phyloP scores from a whole-genome alignment of 2,113 vertebrate genomes.

The Bostrychus sinensis region DNA sequence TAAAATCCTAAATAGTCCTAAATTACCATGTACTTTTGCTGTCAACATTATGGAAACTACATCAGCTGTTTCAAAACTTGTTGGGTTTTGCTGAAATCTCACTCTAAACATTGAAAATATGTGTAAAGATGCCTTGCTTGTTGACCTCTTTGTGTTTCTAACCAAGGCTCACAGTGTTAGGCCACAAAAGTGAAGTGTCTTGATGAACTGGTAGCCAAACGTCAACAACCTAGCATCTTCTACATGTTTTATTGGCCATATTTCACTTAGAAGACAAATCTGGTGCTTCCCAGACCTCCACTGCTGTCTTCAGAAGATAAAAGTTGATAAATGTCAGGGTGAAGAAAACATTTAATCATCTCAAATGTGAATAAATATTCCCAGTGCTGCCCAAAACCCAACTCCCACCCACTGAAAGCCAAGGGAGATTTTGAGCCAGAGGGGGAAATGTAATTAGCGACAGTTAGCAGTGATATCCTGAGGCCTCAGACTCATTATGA shows the following conservation, averaged over 20 bases:
- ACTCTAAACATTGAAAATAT: constrained; percentile 51
- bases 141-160: constrained; percentile 38
- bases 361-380: constrained; percentile 60
- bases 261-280: no score
- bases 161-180: constrained; percentile 28
- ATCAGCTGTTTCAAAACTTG: no score
- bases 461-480: constrained; percentile 59
- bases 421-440: constrained; percentile 55
- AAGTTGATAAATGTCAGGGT: constrained; percentile 41
- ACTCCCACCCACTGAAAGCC: constrained; percentile 47
- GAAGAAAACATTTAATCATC: constrained; percentile 58
- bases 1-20: not conserved
- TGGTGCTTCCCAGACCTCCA: not conserved
- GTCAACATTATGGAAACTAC: no score
- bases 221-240: constrained; percentile 3
- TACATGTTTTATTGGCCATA: not conserved
- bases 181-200: not conserved
- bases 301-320: constrained; percentile 24
- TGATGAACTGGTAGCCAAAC: constrained; percentile 11
- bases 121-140: constrained; percentile 45
- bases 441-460: constrained; percentile 69
- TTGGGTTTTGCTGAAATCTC: no score
- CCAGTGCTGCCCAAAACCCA: constrained; percentile 46
- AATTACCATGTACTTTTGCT: not conserved
- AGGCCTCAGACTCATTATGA: constrained; percentile 31